phyloP scores from a whole-genome alignment of 1,140 invertebrate genomes.

The Papilio helenus region DNA sequence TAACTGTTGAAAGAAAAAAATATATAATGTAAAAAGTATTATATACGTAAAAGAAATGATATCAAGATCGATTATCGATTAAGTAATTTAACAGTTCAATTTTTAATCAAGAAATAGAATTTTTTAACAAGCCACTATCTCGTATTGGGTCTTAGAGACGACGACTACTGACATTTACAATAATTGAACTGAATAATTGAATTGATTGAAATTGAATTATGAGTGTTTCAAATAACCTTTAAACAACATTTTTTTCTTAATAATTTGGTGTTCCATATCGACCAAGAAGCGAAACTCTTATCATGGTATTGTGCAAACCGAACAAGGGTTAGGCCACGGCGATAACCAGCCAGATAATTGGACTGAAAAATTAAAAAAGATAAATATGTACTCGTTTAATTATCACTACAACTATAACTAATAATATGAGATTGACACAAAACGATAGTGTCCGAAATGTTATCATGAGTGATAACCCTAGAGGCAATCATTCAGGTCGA shows the following conservation, averaged over 20 bases:
- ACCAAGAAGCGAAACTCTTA: constrained; percentile 52
- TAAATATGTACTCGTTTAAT: constrained; percentile 47
- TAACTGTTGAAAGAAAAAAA: too few species aligned
- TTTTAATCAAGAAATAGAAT: too few species aligned
- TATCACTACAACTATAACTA: constrained; percentile 45
- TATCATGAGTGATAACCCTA: constrained; percentile 56
- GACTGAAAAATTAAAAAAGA: constrained; percentile 53
- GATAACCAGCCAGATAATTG: constrained; percentile 60
- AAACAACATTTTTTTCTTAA: neutral
- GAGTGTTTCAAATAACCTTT: neutral
- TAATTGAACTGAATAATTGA: too few species aligned
- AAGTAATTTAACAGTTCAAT: too few species aligned
- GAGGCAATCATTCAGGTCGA: constrained; percentile 48
- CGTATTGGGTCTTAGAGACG: too few species aligned
- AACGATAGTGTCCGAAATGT: constrained; percentile 39
- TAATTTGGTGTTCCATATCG: constrained; percentile 10
- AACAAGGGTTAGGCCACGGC: constrained; percentile 51
- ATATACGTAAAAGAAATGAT: too few species aligned
- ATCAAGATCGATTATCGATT: too few species aligned
- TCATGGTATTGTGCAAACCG: constrained; percentile 55
- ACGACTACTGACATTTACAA: too few species aligned
- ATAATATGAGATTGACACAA: constrained; percentile 57
- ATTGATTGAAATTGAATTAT: too few species aligned
- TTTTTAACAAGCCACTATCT: too few species aligned
- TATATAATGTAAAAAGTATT: too few species aligned